Evolutionary conservation across 2,888 invertebrate genomes (phyloP).

Genomic region (Drosophila kambysellisi): DNA sequence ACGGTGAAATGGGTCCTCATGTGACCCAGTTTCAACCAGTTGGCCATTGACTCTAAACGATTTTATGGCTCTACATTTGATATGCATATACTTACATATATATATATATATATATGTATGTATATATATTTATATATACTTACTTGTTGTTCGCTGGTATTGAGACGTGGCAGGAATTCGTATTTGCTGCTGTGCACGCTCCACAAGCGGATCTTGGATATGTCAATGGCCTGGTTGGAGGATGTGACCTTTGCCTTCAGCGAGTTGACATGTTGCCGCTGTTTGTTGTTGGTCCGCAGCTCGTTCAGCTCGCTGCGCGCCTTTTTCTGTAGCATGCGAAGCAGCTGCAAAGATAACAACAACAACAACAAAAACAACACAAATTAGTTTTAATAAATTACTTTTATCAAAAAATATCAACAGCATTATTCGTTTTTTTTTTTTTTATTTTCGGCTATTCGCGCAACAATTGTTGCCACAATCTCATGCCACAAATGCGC

Average conservation of each 20-base stretch:
- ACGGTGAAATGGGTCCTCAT: constrained; percentile 53
- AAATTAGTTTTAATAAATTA: background rate
- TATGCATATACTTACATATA: background rate
- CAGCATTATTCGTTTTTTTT: no score
- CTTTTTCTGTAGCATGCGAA: constrained; percentile 52
- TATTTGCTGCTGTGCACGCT: constrained; percentile 59
- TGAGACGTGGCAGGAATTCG: constrained; percentile 71
- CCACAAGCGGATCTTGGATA: constrained; percentile 51
- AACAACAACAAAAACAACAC: background rate
- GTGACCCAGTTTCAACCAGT: constrained; percentile 51
- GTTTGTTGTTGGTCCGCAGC: constrained; percentile 43
- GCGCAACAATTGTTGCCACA: background rate
- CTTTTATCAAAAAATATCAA: background rate
- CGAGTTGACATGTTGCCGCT: constrained; percentile 29
- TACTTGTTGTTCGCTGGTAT: constrained; percentile 30
- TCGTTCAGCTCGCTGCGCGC: constrained; percentile 41
- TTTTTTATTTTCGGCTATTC: no score
- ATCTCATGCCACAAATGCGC: background rate
- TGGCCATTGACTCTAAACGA: background rate
- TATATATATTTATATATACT: constrained; percentile 16
- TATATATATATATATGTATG: background rate
- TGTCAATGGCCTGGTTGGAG: constrained; percentile 58
- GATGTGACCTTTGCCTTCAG: constrained; percentile 18
- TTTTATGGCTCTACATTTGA: constrained; percentile 22
- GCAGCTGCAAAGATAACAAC: constrained; percentile 42